Evolutionary conservation across 2,113 vertebrate genomes (phyloP).

Genomic region (Quiscalus mexicanus): DNA sequence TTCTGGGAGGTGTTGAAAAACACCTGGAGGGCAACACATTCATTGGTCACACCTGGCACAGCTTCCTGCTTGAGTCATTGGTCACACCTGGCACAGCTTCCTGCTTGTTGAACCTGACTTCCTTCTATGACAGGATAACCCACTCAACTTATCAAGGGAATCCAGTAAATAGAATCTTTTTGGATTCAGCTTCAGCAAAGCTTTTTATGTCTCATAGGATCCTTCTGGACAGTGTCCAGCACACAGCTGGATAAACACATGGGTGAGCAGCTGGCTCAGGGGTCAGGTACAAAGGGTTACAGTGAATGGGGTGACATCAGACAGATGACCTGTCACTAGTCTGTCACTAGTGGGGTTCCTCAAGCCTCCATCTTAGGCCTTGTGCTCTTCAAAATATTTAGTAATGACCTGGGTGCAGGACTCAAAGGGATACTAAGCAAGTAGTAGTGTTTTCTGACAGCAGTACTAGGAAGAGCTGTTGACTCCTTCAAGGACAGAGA

Average conservation of each 20-base stretch:
- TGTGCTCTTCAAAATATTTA: not conserved
- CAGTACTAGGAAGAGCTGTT: not conserved
- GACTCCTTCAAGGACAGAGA: not conserved
- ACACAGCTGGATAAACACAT: not conserved
- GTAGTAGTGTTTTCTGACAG: not conserved
- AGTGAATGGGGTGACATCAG: not conserved
- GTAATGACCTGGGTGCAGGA: not conserved
- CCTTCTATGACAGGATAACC: not conserved
- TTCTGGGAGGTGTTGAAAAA: not conserved
- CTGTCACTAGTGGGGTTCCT: not conserved
- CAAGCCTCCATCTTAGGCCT: not conserved
- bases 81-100: rapidly evolving
- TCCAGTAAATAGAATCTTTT: not conserved
- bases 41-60: rapidly evolving
- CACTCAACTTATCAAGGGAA: not conserved
- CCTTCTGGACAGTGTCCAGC: not conserved
- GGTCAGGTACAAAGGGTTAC: not conserved
- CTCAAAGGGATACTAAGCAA: not conserved
- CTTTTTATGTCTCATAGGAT: not conserved
- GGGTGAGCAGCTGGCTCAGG: not conserved
- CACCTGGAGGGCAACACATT: not conserved
- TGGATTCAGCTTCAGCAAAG: not conserved
- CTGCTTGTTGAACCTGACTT: not conserved
- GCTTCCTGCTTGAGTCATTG: not conserved
- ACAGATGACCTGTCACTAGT: not conserved